These are phyloP conservation scores for Halcyon chelicuti DNA, from an alignment of 2,797 vertebrate species.

Conservation along the genomic window DNA sequence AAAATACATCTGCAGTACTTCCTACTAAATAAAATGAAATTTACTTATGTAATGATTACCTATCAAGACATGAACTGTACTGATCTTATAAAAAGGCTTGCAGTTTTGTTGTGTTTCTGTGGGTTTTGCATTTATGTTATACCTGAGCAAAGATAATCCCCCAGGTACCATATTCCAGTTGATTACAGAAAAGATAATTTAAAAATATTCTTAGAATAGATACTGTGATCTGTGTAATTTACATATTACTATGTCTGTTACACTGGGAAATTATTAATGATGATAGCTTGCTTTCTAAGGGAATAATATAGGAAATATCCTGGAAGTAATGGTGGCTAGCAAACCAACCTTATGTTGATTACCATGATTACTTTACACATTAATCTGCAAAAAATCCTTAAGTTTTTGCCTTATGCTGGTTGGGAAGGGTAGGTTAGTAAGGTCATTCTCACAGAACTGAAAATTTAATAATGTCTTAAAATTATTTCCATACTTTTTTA, in stretches of 20 bases:
- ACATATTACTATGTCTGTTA: neutral
- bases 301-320: neutral
- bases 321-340: neutral
- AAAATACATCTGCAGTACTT: neutral
- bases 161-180: neutral
- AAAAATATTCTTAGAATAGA: neutral
- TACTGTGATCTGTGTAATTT: neutral
- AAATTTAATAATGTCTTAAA: neutral
- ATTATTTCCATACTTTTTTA: neutral
- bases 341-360: neutral
- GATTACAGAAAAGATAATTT: neutral
- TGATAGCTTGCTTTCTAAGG: neutral
- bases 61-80: neutral
- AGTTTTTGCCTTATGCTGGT: neutral
- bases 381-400: neutral
- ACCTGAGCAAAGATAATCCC: neutral
- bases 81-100: neutral
- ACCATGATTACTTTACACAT: neutral
- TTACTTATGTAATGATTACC: neutral
- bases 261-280: neutral
- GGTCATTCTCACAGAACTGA: neutral
- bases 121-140: neutral
- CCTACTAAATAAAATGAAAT: neutral
- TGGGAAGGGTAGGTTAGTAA: neutral
- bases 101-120: neutral